Conservation (phyloP, 2,113 vertebrate species). For the Hemiscyllium ocellatum region DNA sequence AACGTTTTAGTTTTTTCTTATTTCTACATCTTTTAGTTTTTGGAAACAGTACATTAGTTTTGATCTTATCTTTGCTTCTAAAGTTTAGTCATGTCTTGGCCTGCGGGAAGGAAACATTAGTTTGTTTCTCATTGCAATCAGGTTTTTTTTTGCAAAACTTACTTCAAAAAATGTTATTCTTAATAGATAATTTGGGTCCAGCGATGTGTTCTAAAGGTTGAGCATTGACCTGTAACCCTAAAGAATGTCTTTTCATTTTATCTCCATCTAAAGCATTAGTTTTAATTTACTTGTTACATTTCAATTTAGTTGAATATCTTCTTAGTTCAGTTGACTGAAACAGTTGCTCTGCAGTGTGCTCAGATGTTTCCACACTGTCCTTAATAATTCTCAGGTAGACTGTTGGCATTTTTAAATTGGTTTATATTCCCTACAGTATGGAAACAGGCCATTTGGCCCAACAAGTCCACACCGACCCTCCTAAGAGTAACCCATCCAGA, state of each 20-base stretch:
- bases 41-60: neutral
- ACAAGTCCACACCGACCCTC: too few species aligned
- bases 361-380: neutral
- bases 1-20: neutral
- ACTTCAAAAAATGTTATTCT: neutral
- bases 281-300: neutral
- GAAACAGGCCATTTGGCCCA: too few species aligned
- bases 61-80: neutral
- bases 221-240: neutral
- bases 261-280: neutral
- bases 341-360: neutral
- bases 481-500: too few species aligned
- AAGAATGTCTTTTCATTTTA: neutral
- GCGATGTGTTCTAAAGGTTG: neutral
- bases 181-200: neutral
- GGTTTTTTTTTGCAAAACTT: neutral
- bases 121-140: neutral
- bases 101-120: neutral
- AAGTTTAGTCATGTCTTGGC: neutral
- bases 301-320: neutral
- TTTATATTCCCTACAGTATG: too few species aligned
- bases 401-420: too few species aligned
- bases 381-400: neutral
- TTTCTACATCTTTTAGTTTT: neutral
- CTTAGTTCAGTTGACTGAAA: neutral